Base-by-base conservation (phyloP, 2,797 vertebrate genomes). In the Nannoperca australis region DNA sequence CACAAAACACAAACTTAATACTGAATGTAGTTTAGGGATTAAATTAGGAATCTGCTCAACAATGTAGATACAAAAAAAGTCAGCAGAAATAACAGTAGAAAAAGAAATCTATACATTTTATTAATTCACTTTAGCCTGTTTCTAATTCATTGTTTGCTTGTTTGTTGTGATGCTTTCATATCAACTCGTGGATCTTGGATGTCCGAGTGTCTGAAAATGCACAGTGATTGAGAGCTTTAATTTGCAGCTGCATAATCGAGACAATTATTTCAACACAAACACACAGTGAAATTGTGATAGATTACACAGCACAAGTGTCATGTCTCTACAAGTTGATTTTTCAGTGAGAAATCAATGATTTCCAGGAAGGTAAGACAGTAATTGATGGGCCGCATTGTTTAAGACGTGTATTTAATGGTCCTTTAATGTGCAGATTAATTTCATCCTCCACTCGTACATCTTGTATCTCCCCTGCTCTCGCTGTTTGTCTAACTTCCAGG, bases 351-450 rank as follows among this genome's bases (percentile, higher is more conserved):
- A 36, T 56, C 20, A 24, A 53, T 3, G 18, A 5, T n/a, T 45
- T 15, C 32, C 56, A 58, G 34, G 22, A 72, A 30, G 38, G 13
- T 3, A 34, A 13, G 30, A 70, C 12, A 53, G 55, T 44, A 55
- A 44, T 22, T 11, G 54, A 5, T 7, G 7, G 20, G 22, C 34
- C 45, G 15, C 32, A 7, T 5, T 34, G 17, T 45, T 42, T 27
- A 18, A 18, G 4, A 47, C 6, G 3, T 17, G 15, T 60, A 42
- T 73, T 32, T 51, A 40, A 49, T 8, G 10, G 18, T 17, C 45
- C 45, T 47, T 66, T 44, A 54, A 53, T 63, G 56, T 54, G 15
- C n/a, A 44, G 36, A 53, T 38, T n/a, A 11, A 49, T 63, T n/a
- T 8, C 17, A 11, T 34, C 64, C 11, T 67, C 22, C 30, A 15